Base-by-base conservation (phyloP, 2,113 vertebrate genomes). In the Dicrurus megarhynchus region DNA sequence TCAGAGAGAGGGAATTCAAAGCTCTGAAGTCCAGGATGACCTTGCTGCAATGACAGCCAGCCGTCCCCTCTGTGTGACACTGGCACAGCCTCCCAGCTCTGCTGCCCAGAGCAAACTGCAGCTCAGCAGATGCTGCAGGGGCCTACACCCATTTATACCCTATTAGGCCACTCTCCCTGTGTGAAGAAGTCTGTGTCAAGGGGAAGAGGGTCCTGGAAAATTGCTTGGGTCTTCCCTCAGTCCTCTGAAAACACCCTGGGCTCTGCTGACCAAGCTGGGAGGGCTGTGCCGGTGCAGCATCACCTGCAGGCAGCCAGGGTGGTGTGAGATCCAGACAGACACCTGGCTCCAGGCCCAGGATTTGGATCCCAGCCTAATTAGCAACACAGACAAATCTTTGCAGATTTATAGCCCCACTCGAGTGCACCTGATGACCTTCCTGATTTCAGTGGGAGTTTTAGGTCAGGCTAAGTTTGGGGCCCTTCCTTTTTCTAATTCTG, bases 51-150 rank as follows among this genome's bases (percentile, higher is more conserved):
- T 8, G 33, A 78, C 41, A 87, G 41, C 23, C 35, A 69, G 55
- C 42, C 6, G 0, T 32, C 70, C 33, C 41, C 0, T 0, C 67
- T 0, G 0, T 35, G 53, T 2, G 1, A 53, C 5, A 8, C 63
- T 80, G 83, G 71, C 85, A 77, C 63, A 74, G 59, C 67, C 63
- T 83, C 59, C 55, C 68, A 74, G 76, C 55, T 73, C 63, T 69
- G 70, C 76, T 27, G 26, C 67, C 57, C 75, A 83, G 57, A 57
- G 65, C 50, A 65, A 93, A 85, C 44, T 37, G 32, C 78, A 88
- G 46, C 46, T 52, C 47, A 71, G 44, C 1, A 4, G 49, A 64
- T 21, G 56, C 65, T 56, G 73, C 37, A 71, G 39, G 19, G n/a
- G 14, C 32, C 50, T 26, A 1, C 0, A 1, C 47, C 47, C 52